Evolutionary conservation across 1,140 invertebrate genomes (phyloP), one percentile per base, ranked within the genome.

Genomic region (Ceratosolen solmsi): DNA sequence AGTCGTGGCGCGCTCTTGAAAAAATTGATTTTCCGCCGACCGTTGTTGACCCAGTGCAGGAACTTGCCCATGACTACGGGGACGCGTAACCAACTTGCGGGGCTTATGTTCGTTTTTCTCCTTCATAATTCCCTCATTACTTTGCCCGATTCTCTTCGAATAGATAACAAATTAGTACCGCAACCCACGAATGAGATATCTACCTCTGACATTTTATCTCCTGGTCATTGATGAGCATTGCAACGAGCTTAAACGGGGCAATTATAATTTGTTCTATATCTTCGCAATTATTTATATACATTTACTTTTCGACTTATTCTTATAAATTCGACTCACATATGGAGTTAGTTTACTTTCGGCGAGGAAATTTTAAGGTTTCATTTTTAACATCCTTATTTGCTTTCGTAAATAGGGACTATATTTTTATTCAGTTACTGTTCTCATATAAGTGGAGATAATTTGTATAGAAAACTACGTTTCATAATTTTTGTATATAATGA

Each of bases 21-120:
- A 79, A 41, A 60, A 79, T 79, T 60, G 68, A 79, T 72, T 79
- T 80, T 73, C 22, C 65, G 0, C 46, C 15, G 22, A 36, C 25
- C 38, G 58, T 22, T 41, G 20, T 8, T 49, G 75, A 51, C 63
- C 49, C 63, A 56, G 56, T 78, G 8, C 13, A 54, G n/a, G 38
- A 13, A 15, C 73, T 75, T 36, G 72, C 11, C n/a, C 13, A 1
- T 46, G 38, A 46, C 68, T 33, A n/a, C 36, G 38, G 2, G 41
- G 15, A 27, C n/a, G 51, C 2, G 15, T 13, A 22, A 54, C 9
- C 25, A 58, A 75, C 4, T 75, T 9, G n/a, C 56, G n/a, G 41
- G n/a, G n/a, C n/a, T n/a, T n/a, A n/a, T n/a, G n/a, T n/a, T n/a
- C n/a, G n/a, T n/a, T n/a, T n/a, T n/a, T n/a, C n/a, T n/a, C n/a